Conservation (phyloP, 2,888 invertebrate genomes). For the Caenorhabditis imperialis region DNA sequence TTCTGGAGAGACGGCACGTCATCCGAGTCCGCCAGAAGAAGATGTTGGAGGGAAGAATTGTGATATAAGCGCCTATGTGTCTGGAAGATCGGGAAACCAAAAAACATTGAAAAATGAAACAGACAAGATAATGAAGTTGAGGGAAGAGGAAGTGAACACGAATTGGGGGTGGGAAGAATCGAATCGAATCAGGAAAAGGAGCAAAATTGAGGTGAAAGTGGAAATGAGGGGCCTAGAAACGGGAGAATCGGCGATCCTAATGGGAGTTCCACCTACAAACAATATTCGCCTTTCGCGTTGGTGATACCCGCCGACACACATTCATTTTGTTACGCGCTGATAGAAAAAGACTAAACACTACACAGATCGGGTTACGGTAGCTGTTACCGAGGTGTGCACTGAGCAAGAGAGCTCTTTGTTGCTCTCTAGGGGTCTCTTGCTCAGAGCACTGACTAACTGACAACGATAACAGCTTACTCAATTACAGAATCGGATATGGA, state of each 20-base stretch:
- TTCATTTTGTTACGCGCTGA: conserved; percentile 38
- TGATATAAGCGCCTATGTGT: conserved; percentile 37
- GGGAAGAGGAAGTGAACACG: neutral
- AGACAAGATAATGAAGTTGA: neutral
- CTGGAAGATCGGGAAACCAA: conserved; percentile 32
- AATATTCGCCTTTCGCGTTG: conserved; percentile 11
- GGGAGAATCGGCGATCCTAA: conserved; percentile 13
- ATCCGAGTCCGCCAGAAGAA: neutral
- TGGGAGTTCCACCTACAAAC: conserved; percentile 10
- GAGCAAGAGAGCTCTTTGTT: too few relatives aligned
- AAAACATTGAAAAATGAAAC: neutral
- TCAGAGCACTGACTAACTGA: too few relatives aligned
- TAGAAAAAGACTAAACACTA: too few relatives aligned
- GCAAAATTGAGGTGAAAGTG: neutral
- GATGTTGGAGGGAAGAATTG: neutral
- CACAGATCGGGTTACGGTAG: conserved; percentile 12
- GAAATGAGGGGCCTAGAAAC: conserved; percentile 20
- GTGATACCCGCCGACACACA: conserved; percentile 49
- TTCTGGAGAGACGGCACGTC: neutral
- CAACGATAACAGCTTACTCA: too few relatives aligned
- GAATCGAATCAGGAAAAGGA: conserved; percentile 31
- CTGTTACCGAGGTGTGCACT: too few relatives aligned
- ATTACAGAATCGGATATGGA: too few relatives aligned
- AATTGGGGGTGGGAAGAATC: conserved; percentile 17
- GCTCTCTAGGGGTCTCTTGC: too few relatives aligned